These are phyloP conservation scores for Drosophila anomalata DNA, from an alignment of 2,888 invertebrate species.

Conservation along the genomic window DNA sequence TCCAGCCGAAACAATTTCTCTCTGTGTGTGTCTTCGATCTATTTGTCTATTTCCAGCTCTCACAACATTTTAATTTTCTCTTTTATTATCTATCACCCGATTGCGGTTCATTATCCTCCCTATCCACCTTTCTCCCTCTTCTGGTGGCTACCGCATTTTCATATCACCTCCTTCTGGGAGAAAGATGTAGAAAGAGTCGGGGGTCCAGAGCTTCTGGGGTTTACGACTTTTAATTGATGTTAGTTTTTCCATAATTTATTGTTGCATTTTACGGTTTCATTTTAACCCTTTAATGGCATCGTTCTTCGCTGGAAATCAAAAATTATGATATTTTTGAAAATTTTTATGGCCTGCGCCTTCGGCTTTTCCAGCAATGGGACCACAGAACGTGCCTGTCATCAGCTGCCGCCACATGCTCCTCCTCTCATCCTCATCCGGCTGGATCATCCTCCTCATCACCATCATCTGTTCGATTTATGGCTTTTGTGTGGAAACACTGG, in stretches of 20 bases:
- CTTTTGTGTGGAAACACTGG: constrained; percentile 57
- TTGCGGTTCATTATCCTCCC: constrained; percentile 64
- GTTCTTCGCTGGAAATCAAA: constrained; percentile 65
- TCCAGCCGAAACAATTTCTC: constrained; percentile 12
- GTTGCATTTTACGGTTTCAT: constrained; percentile 75
- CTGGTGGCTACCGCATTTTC: constrained; percentile 23
- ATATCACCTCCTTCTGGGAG: constrained; percentile 38
- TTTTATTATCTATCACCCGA: constrained; percentile 68
- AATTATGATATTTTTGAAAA: constrained; percentile 79
- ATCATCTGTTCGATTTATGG: constrained; percentile 63
- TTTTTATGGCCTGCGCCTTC: constrained; percentile 56
- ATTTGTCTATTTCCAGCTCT: constrained; percentile 55
- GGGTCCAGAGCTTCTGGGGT: constrained; percentile 25
- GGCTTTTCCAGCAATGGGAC: constrained; percentile 30
- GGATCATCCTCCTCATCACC: constrained; percentile 15
- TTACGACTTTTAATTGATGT: constrained; percentile 81
- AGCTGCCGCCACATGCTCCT: constrained; percentile 32
- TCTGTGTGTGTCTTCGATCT: constrained; percentile 49
- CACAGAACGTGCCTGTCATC: constrained; percentile 66
- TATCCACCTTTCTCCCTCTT: constrained; percentile 3
- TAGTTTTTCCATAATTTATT: constrained; percentile 81
- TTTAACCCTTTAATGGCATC: constrained; percentile 78
- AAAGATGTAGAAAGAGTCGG: neutral
- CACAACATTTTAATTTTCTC: constrained; percentile 38
- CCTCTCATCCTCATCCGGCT: constrained; percentile 17